A percentile compares a stretch with the other conserved stretches of the same genome.
Evolutionary conservation across 2,113 vertebrate genomes (phyloP).

Genomic region (Trematomus loennbergii): DNA sequence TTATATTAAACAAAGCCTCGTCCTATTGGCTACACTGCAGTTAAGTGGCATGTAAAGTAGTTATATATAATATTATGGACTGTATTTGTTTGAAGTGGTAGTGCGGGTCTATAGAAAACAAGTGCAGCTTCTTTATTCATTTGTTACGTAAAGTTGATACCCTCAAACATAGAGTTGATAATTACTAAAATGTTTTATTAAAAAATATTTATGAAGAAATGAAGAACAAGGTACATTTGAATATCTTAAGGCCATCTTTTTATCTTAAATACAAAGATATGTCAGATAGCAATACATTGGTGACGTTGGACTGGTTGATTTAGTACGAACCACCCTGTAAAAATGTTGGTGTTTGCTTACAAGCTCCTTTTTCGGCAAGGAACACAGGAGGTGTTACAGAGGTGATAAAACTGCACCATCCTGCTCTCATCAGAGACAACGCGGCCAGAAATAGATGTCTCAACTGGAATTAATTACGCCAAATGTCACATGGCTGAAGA

Average conservation of each 20-base stretch:
- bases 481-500: conserved; percentile 80
- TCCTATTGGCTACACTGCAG: background rate
- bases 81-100: no score
- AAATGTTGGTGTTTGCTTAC: conserved; percentile 24
- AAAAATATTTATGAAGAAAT: no score
- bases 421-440: conserved; percentile 65
- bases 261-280: background rate
- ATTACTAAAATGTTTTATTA: no score
- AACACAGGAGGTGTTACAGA: conserved; percentile 54
- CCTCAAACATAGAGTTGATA: no score
- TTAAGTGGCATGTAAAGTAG: no score
- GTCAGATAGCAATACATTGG: background rate
- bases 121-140: no score
- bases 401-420: conserved; percentile 64
- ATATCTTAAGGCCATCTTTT: background rate
- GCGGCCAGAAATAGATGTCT: conserved; percentile 79
- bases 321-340: background rate
- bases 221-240: background rate
- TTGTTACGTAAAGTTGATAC: no score
- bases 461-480: conserved; percentile 80
- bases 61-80: no score
- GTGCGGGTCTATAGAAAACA: no score
- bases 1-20: background rate
- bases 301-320: background rate
- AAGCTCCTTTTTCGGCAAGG: conserved; percentile 33